phyloP scores from a whole-genome alignment of 2,888 invertebrate species.

The Idaea aversata region DNA sequence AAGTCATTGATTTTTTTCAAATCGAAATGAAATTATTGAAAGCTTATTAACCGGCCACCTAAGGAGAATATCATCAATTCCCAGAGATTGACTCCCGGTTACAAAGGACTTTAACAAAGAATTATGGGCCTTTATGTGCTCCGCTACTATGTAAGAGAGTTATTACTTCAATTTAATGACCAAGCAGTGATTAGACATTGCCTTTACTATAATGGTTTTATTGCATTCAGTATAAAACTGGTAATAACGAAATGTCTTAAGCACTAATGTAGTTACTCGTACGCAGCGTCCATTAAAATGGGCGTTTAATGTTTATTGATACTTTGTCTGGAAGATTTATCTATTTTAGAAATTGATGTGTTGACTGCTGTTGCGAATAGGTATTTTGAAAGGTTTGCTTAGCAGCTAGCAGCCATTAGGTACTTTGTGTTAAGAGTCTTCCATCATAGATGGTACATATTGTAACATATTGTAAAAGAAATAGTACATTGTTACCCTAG shows the following conservation, averaged over 20 bases:
- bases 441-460: not conserved
- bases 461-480: no score
- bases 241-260: slow-evolving; percentile 54
- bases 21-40: slow-evolving; percentile 54
- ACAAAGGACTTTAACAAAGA: slow-evolving; percentile 73
- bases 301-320: slow-evolving; percentile 44
- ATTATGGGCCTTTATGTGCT: slow-evolving; percentile 68
- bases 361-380: not conserved
- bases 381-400: not conserved
- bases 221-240: slow-evolving; percentile 63
- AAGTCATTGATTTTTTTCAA: slow-evolving; percentile 45
- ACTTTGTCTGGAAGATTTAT: slow-evolving; percentile 25
- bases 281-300: slow-evolving; percentile 48
- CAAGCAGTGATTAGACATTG: slow-evolving; percentile 70
- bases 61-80: slow-evolving; percentile 74
- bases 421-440: not conserved
- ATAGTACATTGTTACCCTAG: no score
- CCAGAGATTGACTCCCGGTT: slow-evolving; percentile 45
- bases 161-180: slow-evolving; percentile 75
- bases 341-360: slow-evolving; percentile 12
- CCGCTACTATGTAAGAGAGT: slow-evolving; percentile 70
- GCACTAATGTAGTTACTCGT: slow-evolving; percentile 36
- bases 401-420: not conserved
- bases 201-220: slow-evolving; percentile 62
- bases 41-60: slow-evolving; percentile 74